Evolutionary conservation across 92 coral and sea anemone genomes (phyloP), one percentile per base, ranked within the genome.

Genomic region (Pocillopora meandrina): DNA sequence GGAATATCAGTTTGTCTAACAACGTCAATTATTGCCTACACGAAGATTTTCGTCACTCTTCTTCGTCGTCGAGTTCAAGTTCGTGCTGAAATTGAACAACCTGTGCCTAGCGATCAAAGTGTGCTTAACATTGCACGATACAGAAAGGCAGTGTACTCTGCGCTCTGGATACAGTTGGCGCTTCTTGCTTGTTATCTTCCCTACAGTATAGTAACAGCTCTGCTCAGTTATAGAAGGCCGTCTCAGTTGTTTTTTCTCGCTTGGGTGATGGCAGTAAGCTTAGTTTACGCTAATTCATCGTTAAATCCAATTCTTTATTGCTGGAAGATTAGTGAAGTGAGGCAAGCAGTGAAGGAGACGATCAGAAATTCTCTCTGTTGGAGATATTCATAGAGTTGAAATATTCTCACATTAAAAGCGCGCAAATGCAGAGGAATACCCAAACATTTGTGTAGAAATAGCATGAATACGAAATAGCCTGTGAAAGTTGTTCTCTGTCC

Each of bases 61-160:
- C 72, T 35, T 6, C 72, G 14, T 5, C 72, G 14, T 26, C 72
- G 15, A 67, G 14, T 15, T 1, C 72, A 67, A 67, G 72, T 19
- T 17, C 72, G 34, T 5, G 35, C 10, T 59, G 52, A 42, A 42
- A 59, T 33, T 67, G 42, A 13, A 2, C 42, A 67, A 67, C 42
- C 35, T 1, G 47, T 34, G 33, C 74, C 74, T 18, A 36, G 74
- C 56, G 55, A 70, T 34, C 5, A 19, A 70, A 70, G 0, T 70
- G 21, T 13, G 42, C 55, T 77, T 57, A 81, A 81, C 85, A 70
- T 71, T 9, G 70, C 77, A n/a, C 85, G 66, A 17, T 81, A 70
- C 85, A 81, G 14, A 12, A 81, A 36, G 47, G 62, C 85, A 70
- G 85, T 81, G 13, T 58, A 20, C 16, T 18, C 66, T 71, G 77